Evolutionary conservation across 2,113 vertebrate genomes (phyloP).

Genomic region (Platanista minor): DNA sequence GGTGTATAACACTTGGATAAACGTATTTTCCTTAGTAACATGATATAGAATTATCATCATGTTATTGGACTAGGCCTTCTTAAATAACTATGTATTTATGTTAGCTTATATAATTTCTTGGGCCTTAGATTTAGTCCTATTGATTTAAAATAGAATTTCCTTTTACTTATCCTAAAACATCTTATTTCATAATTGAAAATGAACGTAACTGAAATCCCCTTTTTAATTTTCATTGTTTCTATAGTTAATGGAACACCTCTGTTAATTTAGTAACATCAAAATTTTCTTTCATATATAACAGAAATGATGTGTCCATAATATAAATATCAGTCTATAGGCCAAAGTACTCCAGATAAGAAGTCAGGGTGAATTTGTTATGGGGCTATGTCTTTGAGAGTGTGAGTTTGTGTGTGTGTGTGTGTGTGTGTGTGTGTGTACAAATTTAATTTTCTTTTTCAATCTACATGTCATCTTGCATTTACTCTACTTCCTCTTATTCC

Average conservation of each 20-base stretch:
- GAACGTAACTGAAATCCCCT: not conserved
- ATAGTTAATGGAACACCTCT: not conserved
- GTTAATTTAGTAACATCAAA: not conserved
- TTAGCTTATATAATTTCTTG: not conserved
- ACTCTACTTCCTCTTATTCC: not conserved
- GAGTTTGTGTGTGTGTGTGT: no score
- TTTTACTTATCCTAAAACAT: constrained; percentile 12
- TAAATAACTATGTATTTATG: not conserved
- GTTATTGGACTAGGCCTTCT: not conserved
- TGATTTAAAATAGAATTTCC: not conserved
- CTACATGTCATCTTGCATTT: constrained; percentile 7
- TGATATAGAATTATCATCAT: not conserved
- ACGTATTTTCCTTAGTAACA: not conserved
- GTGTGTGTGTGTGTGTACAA: not conserved
- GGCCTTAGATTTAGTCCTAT: not conserved
- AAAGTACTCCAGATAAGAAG: not conserved
- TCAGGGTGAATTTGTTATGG: not conserved
- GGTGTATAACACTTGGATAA: not conserved
- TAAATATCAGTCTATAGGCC: not conserved
- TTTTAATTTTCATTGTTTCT: constrained; percentile 17
- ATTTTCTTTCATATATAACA: not conserved
- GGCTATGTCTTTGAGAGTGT: not conserved
- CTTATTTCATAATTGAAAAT: not conserved
- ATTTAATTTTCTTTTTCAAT: constrained; percentile 13
- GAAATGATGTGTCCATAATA: not conserved